Conservation (phyloP, 1,140 invertebrate genomes). For the Argopecten irradians region DNA sequence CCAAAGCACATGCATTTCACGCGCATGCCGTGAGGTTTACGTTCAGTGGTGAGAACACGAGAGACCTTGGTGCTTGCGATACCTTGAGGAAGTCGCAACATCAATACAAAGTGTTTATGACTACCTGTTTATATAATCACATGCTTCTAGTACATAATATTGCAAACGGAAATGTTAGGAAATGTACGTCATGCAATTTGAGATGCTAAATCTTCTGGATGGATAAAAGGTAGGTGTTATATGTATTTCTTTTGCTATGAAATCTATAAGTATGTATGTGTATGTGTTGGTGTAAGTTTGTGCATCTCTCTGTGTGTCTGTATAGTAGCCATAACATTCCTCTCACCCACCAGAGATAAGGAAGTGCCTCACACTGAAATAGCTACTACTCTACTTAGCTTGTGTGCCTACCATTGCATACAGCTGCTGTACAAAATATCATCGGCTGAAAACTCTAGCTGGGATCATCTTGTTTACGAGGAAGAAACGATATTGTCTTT, state of each 20-base stretch:
- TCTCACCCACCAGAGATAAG: neutral
- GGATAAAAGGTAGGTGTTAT: constrained; percentile 20
- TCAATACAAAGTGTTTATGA: constrained; percentile 1
- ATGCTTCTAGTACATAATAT: neutral
- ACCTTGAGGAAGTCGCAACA: constrained; percentile 20
- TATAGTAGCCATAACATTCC: neutral
- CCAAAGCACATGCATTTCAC: constrained; percentile 20
- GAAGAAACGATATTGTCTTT: neutral
- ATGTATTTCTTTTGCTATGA: neutral
- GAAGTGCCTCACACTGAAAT: neutral
- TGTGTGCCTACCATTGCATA: neutral
- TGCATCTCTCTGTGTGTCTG: neutral
- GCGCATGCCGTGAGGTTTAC: constrained; percentile 5
- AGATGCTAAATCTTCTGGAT: neutral
- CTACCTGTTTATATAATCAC: neutral
- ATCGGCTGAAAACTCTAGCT: neutral
- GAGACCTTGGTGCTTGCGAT: constrained; percentile 14
- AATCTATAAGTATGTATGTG: neutral
- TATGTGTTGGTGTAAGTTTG: neutral
- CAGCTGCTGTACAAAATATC: neutral
- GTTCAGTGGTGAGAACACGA: neutral
- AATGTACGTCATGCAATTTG: neutral
- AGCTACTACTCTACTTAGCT: neutral
- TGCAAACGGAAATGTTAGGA: neutral
- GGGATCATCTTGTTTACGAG: neutral